A percentile compares a stretch with the other conserved stretches of the same genome.
Conservation (phyloP, 2,888 invertebrate genomes). For the Creontiades dilutus region DNA sequence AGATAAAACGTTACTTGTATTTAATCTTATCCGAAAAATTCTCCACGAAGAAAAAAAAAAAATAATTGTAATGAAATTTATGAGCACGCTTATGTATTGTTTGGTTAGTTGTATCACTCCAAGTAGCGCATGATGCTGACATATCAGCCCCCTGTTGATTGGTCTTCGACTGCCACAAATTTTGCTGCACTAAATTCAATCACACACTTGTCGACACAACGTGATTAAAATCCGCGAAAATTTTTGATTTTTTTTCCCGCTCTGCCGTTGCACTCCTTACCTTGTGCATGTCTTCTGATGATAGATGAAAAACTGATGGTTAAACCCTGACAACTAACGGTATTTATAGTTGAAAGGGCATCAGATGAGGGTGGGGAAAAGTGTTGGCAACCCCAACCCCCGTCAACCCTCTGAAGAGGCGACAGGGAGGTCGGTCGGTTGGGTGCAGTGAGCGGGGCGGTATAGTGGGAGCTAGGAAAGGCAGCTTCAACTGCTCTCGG, state of each 20-base stretch:
- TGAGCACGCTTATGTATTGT: too few relatives aligned
- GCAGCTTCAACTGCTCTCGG: not conserved
- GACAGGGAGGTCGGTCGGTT: not conserved
- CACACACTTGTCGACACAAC: not conserved
- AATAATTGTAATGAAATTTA: not conserved
- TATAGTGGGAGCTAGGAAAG: not conserved
- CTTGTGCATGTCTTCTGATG: constrained; percentile 58
- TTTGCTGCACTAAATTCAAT: constrained; percentile 2
- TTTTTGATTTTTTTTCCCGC: not conserved
- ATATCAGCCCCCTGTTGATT: too few relatives aligned
- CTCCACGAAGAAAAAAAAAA: not conserved
- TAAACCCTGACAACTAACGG: constrained; percentile 38
- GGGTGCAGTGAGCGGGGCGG: not conserved
- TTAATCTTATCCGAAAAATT: not conserved
- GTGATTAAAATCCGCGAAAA: not conserved
- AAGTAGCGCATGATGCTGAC: too few relatives aligned
- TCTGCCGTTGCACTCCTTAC: constrained; percentile 22
- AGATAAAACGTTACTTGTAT: too few relatives aligned
- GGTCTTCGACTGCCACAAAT: not conserved
- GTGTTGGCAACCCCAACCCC: not conserved
- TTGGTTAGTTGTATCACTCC: too few relatives aligned
- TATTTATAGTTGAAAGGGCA: constrained; percentile 56
- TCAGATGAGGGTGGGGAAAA: not conserved
- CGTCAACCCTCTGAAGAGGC: not conserved
- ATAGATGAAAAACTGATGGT: constrained; percentile 35